Evolutionary conservation across 2,113 vertebrate genomes (phyloP), one percentile per base, ranked within the genome.

Genomic region (Onychostruthus taczanowskii): DNA sequence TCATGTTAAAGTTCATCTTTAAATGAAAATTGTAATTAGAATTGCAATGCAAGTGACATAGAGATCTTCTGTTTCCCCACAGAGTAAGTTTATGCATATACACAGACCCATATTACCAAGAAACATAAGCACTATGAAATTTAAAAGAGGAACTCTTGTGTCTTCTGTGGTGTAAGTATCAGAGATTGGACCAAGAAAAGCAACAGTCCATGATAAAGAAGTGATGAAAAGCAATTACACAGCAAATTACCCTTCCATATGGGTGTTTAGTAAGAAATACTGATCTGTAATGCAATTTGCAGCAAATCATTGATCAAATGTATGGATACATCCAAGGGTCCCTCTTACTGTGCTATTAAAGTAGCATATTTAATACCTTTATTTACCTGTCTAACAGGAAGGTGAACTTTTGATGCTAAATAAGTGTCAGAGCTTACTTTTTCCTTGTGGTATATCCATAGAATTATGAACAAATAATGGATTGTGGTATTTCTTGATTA

Each of bases 221-320:
- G 70, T 2, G 2, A 74, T 46, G 63, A 94, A 84, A 90, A 94
- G 53, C 67, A 81, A 92, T 68, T 81, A 80, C 41, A 67, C 64
- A 78, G 76, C 47, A 84, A 94, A 79, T 86, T 85, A 64, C 52
- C n/a, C 70, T 77, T 78, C 74, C 49, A 33, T 72, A 55, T 44
- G 22, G 15, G 30, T 69, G 47, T 74, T 92, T 79, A 95, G 37
- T 50, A 74, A 86, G 76, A 93, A 89, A 89, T 68, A 75, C 78
- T 68, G 31, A 89, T 78, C 76, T 79, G 43, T 73, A 81, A 91
- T 66, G 61, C 63, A 84, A 81, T 56, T 92, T 93, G 59, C 91
- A 93, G 86, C 62, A 96, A 94, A 90, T 59, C 44, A 58, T 19
- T 59, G 76, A 89, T 97, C 68, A 91, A 35, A 73, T 52, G 19